A percentile compares a stretch with the other conserved stretches of the same genome.
Evolutionary conservation across 2,888 invertebrate species (phyloP).

Genomic region (Oscheius myriophilus): DNA sequence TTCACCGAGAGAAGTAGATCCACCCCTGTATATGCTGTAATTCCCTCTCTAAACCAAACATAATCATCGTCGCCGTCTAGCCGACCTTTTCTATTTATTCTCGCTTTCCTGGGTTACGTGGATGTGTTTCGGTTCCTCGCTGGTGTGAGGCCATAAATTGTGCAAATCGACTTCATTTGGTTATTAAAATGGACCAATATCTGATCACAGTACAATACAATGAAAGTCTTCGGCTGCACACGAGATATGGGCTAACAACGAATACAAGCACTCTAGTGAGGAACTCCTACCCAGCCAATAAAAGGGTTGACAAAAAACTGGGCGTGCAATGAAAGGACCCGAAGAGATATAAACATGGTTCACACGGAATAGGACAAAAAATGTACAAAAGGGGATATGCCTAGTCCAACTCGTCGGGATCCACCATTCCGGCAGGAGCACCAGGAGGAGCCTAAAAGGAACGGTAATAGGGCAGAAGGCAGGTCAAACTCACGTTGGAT

Average conservation of each 20-base stretch:
- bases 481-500: not conserved
- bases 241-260: too few species aligned
- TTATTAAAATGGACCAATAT: not conserved
- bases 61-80: not conserved
- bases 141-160: not conserved
- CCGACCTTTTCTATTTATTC: not conserved
- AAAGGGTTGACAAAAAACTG: too few species aligned
- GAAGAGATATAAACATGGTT: too few species aligned
- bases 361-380: too few species aligned
- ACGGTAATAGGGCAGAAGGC: not conserved
- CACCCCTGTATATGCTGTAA: slow-evolving; percentile 6
- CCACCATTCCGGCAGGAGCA: slow-evolving; percentile 12
- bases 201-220: not conserved
- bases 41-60: not conserved
- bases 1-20: slow-evolving; percentile 72
- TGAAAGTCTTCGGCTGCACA: not conserved
- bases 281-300: too few species aligned
- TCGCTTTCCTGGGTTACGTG: slow-evolving; percentile 6
- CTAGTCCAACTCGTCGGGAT: slow-evolving; percentile 21
- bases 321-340: too few species aligned
- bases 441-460: not conserved
- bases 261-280: too few species aligned
- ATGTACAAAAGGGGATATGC: not conserved
- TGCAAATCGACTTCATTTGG: not conserved
- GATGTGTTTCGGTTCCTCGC: not conserved